Percentiles rank a stretch among this genome's conserved stretches.
Conservation (phyloP, 2,113 vertebrate genomes). For the Furnarius figulus region DNA sequence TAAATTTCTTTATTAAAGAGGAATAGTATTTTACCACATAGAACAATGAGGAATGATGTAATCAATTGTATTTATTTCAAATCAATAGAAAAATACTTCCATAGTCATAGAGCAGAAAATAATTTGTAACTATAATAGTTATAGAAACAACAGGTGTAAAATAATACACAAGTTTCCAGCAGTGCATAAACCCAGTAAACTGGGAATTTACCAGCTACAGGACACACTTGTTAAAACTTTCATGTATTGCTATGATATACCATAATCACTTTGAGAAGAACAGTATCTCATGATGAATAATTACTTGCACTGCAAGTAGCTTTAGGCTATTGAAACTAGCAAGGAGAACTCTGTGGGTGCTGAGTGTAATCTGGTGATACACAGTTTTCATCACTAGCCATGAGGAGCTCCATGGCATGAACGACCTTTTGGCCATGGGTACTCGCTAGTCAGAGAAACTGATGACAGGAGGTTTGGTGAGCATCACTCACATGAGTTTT, state of each 20-base stretch:
- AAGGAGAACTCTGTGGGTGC: neutral
- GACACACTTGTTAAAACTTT: neutral
- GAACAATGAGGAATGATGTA: neutral
- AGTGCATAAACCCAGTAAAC: neutral
- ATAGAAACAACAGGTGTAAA: neutral
- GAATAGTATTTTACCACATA: neutral
- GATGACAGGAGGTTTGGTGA: neutral
- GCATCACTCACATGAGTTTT: neutral
- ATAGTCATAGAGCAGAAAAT: neutral
- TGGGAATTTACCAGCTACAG: neutral
- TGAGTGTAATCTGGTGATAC: neutral
- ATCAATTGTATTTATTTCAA: neutral
- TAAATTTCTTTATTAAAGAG: neutral
- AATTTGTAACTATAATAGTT: constrained; percentile 4
- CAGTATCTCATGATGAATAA: neutral
- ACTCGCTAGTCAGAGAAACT: neutral
- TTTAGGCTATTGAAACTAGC: neutral
- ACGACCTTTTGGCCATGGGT: neutral
- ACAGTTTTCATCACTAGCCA: neutral
- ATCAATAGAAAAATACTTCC: neutral
- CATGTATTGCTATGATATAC: neutral
- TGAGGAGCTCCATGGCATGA: neutral
- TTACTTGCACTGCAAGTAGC: neutral
- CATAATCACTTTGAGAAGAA: neutral
- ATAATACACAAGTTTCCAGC: neutral